phyloP scores from a whole-genome alignment of 2,797 vertebrate genomes.

The Myotis myotis region DNA sequence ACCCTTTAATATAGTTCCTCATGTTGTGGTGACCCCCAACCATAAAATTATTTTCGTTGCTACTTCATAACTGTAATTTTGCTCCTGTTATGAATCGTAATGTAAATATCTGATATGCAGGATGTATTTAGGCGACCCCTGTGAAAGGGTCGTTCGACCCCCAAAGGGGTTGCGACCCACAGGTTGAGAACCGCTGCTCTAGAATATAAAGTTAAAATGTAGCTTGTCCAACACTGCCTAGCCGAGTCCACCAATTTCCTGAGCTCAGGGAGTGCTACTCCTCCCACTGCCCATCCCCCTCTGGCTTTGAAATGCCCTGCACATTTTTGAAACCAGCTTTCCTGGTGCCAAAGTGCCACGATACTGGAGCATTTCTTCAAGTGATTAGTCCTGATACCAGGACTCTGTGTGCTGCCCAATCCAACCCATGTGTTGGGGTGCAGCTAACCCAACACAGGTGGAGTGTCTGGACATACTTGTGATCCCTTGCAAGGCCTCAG shows the following conservation, averaged over 20 bases:
- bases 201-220: conserved; percentile 24
- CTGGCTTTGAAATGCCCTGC: not conserved
- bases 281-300: not conserved
- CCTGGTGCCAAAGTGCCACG: not conserved
- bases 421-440: not conserved
- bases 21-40: too few relatives aligned
- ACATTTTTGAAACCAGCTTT: not conserved
- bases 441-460: not conserved
- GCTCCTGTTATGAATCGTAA: too few relatives aligned
- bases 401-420: not conserved
- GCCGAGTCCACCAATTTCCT: not conserved
- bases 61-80: too few relatives aligned
- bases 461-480: not conserved
- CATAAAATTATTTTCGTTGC: too few relatives aligned
- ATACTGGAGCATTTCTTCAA: not conserved
- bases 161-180: too few relatives aligned
- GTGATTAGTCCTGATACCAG: not conserved
- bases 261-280: not conserved
- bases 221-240: not conserved
- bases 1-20: too few relatives aligned
- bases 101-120: too few relatives aligned
- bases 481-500: not conserved
- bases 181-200: not conserved
- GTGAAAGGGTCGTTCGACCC: too few relatives aligned
- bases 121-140: too few relatives aligned